phyloP scores from a whole-genome alignment of 2,113 vertebrate species.

The Stigmatopora argus region DNA sequence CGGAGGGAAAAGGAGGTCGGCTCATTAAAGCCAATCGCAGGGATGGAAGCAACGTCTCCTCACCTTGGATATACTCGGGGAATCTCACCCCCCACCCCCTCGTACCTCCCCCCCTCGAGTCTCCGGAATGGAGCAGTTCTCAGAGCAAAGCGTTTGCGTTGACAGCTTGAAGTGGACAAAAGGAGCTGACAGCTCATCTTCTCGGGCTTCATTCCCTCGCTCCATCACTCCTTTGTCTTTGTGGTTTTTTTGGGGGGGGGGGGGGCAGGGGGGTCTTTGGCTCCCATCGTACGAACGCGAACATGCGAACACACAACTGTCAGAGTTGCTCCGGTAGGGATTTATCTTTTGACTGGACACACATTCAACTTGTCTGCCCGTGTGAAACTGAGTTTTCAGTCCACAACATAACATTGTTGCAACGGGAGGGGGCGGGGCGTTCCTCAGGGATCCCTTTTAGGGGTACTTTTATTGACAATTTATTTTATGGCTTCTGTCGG shows the following conservation, averaged over 20 bases:
- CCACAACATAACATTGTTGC: neutral
- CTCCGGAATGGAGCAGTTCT: constrained; percentile 40
- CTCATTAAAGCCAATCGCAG: constrained; percentile 51
- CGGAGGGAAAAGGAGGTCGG: constrained; percentile 23
- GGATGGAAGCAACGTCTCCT: constrained; percentile 24
- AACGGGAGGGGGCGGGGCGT: neutral
- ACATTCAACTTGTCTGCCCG: constrained; percentile 32
- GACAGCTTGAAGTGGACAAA: constrained; percentile 58
- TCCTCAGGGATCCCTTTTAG: neutral
- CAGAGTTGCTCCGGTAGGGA: constrained; percentile 46
- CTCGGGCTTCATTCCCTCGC: constrained; percentile 25
- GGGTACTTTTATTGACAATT: neutral
- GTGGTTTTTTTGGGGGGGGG: constrained; percentile 1
- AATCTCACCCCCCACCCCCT: constrained; percentile 12
- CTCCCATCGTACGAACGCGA: constrained; percentile 19
- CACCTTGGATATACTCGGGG: constrained; percentile 39
- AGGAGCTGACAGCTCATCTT: constrained; percentile 51
- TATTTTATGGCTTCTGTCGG: neutral
- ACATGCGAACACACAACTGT: constrained; percentile 30
- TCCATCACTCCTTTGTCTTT: constrained; percentile 51
- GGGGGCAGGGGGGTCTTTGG: neutral
- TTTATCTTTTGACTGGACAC: constrained; percentile 36
- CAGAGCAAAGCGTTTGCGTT: constrained; percentile 54
- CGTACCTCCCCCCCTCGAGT: constrained; percentile 21
- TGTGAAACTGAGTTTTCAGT: constrained; percentile 25